Evolutionary conservation across 2,888 invertebrate genomes (phyloP), one percentile per base, ranked within the genome.

Genomic region (Scaptomyza caliginosa): DNA sequence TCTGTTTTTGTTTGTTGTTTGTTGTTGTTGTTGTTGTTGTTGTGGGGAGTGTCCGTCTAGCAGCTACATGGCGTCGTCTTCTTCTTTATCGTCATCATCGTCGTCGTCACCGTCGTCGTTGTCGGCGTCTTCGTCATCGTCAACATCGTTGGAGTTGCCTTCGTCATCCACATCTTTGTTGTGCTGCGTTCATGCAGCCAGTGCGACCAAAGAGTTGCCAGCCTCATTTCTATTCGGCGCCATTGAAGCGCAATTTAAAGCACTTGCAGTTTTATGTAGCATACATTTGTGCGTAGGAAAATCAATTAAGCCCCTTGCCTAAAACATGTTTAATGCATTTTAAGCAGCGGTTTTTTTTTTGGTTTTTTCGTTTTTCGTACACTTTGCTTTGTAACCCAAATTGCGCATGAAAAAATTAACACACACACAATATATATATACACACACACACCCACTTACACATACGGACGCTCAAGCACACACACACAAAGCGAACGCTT

Each of bases 381-480:
- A 56, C 50, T 65, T 60, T 84, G 75, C 82, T 75, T 85, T 85
- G 66, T 83, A 83, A 80, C 88, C 86, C 80, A 83, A 83, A 84
- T 84, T 84, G 83, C 83, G 83, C 78, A 84, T 84, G 81, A 88
- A 83, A 83, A 83, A 85, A 82, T 59, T 68, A 67, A 78, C 79
- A 75, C 67, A 62, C 58, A 67, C 65, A 42, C 19, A 43, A 52
- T 6, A 52, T 21, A 63, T 26, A 28, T 32, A 50, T 36, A 26
- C 48, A 21, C 48, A 48, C 43, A 28, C 50, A 45, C 59, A 43
- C n/a, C 17, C 26, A 45, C 26, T 52, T 45, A 57, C 38, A 40
- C 38, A 30, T 39, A 55, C 42, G 17, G n/a, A n/a, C n/a, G n/a
- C n/a, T n/a, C n/a, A n/a, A n/a, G n/a, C 46, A 21, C 45, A 40